phyloP scores from a whole-genome alignment of 2,888 invertebrate species.

The Epinotia brunnichana region DNA sequence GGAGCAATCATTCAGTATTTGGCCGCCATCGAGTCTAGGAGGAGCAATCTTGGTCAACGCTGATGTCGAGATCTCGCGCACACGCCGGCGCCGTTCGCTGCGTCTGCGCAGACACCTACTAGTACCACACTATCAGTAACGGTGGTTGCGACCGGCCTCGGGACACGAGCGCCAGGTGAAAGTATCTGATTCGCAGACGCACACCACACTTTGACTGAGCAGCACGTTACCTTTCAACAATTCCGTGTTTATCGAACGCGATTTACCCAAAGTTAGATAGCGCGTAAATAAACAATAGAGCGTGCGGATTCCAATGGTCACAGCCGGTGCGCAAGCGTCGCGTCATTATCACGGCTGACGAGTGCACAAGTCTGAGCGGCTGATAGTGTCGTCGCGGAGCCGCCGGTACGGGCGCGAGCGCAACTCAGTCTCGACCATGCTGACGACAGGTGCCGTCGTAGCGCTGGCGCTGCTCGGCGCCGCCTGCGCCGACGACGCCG shows the following conservation, averaged over 20 bases:
- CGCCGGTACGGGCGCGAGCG: conserved; percentile 56
- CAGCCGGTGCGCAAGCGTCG: conserved; percentile 58
- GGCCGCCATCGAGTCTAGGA: conserved; percentile 23
- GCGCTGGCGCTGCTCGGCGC: conserved; percentile 61
- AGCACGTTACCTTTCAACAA: conserved; percentile 59
- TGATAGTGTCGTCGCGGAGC: conserved; percentile 70
- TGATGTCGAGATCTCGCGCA: conserved; percentile 16
- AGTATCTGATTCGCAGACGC: conserved; percentile 81
- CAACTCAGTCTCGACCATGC: conserved; percentile 71
- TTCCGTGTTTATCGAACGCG: conserved; percentile 53
- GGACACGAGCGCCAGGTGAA: conserved; percentile 72
- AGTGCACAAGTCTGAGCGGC: conserved; percentile 62
- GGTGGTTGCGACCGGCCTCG: conserved; percentile 75
- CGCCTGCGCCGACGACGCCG: conserved; percentile 48
- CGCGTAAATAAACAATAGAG: conserved; percentile 74
- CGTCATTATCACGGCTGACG: conserved; percentile 63
- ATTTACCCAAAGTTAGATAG: conserved; percentile 59
- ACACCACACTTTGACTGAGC: conserved; percentile 65
- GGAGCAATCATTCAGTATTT: conserved; percentile 2
- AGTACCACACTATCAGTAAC: conserved; percentile 71
- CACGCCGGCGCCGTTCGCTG: conserved; percentile 9
- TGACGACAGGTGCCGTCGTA: conserved; percentile 67
- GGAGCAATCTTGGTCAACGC: conserved; percentile 17
- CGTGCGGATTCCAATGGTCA: conserved; percentile 46
- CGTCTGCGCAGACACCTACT: conserved; percentile 50